Percentiles rank a stretch among this genome's conserved stretches.
Evolutionary conservation across 2,113 vertebrate species (phyloP).

Genomic region (Seriola quinqueradiata): DNA sequence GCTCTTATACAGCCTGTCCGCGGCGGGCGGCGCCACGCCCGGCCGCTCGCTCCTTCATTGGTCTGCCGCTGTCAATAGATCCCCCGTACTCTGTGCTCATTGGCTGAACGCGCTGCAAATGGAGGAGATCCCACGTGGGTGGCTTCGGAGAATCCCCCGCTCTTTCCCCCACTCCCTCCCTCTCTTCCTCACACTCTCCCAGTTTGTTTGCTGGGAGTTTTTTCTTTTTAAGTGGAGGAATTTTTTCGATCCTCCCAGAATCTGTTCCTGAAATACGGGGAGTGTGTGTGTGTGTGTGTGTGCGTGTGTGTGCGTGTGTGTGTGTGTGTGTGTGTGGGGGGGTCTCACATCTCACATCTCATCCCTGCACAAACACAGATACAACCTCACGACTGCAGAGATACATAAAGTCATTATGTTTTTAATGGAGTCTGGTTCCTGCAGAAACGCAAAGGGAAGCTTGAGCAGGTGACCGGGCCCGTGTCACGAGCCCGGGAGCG

Average conservation of each 20-base stretch:
- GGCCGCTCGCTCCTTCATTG: slow-evolving; percentile 60
- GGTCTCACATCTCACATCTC: too few relatives aligned
- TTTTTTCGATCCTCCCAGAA: slow-evolving; percentile 64
- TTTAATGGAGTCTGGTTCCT: not conserved
- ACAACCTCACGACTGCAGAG: not conserved
- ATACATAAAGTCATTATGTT: too few relatives aligned
- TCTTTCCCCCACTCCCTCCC: not conserved
- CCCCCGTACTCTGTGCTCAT: slow-evolving; percentile 57
- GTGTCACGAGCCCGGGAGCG: slow-evolving; percentile 11
- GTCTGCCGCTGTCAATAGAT: slow-evolving; percentile 24
- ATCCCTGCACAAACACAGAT: not conserved
- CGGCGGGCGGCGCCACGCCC: slow-evolving; percentile 19
- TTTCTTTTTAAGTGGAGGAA: slow-evolving; percentile 54
- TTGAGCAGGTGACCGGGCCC: slow-evolving; percentile 37
- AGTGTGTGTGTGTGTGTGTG: too few relatives aligned
- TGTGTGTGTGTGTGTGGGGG: too few relatives aligned
- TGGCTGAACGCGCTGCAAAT: slow-evolving; percentile 60
- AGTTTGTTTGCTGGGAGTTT: slow-evolving; percentile 66
- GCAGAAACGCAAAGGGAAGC: not conserved
- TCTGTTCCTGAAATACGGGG: not conserved
- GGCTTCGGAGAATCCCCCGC: slow-evolving; percentile 75
- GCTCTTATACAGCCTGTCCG: not conserved
- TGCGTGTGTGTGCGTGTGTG: too few relatives aligned
- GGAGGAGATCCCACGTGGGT: slow-evolving; percentile 79
- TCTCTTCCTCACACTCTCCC: slow-evolving; percentile 26